Evolutionary conservation across 2,797 vertebrate genomes (phyloP).

Genomic region (Kryptopterus vitreolus): DNA sequence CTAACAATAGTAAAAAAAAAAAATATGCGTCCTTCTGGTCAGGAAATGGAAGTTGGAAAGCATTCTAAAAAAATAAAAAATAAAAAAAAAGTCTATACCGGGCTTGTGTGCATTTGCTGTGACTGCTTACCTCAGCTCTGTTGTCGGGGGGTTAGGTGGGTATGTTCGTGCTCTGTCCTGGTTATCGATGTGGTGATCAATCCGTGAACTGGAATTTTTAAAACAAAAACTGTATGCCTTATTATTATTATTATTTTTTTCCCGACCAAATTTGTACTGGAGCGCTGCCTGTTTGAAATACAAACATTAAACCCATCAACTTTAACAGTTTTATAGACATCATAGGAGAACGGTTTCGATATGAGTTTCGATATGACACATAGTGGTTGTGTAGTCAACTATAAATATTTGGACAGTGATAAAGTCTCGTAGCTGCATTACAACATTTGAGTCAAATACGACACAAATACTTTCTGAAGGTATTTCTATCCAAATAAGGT

Average conservation of each 20-base stretch:
- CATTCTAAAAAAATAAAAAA: too few relatives aligned
- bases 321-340: not conserved
- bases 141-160: constrained; percentile 12
- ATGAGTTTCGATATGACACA: not conserved
- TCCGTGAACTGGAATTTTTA: constrained; percentile 42
- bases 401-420: not conserved
- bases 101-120: not conserved
- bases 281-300: not conserved
- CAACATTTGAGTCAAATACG: not conserved
- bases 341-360: not conserved
- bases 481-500: not conserved
- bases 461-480: not conserved
- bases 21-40: not conserved
- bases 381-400: not conserved
- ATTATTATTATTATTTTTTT: not conserved
- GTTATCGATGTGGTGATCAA: constrained; percentile 30
- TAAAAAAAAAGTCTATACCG: not conserved
- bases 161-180: constrained; percentile 25
- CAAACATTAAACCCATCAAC: not conserved
- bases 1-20: not conserved
- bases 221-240: constrained; percentile 26
- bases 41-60: not conserved
- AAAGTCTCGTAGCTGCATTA: not conserved
- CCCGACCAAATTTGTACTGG: too few relatives aligned
- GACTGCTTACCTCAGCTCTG: constrained; percentile 52